Conservation (phyloP, 2,888 invertebrate species). For the Hemithea aestivaria region DNA sequence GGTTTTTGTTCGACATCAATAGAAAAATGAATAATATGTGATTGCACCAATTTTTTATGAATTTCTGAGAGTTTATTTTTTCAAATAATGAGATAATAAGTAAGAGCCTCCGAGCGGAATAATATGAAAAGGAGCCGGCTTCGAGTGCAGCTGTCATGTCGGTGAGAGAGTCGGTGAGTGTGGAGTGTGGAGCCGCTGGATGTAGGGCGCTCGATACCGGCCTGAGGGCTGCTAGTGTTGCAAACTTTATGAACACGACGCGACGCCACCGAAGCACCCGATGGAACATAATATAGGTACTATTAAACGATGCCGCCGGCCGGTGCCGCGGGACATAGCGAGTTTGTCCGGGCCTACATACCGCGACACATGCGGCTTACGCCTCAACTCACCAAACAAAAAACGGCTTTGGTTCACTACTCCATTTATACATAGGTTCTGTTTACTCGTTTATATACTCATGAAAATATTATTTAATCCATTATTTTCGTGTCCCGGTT, state of each 20-base stretch:
- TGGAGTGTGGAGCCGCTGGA: too few relatives aligned
- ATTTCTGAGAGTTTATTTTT: slow-evolving; percentile 30
- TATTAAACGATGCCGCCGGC: slow-evolving; percentile 25
- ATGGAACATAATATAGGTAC: slow-evolving; percentile 37
- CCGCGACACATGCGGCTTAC: slow-evolving; percentile 1
- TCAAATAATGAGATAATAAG: slow-evolving; percentile 29
- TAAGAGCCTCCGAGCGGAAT: slow-evolving; percentile 8
- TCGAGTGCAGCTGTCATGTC: slow-evolving; percentile 33
- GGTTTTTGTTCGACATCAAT: slow-evolving; percentile 39
- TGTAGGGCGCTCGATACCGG: too few relatives aligned
- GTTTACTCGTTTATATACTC: too few relatives aligned
- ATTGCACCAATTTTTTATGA: slow-evolving; percentile 31
- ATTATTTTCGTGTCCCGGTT: too few relatives aligned
- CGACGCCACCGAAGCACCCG: slow-evolving; percentile 20
- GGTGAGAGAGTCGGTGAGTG: too few relatives aligned
- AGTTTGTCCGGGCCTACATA: background rate
- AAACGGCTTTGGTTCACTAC: too few relatives aligned
- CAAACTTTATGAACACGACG: slow-evolving; percentile 32
- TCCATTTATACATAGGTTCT: too few relatives aligned
- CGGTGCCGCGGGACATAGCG: background rate
- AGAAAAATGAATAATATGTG: slow-evolving; percentile 38
- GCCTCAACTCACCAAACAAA: too few relatives aligned
- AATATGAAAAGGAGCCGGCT: slow-evolving; percentile 18
- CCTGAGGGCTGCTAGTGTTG: too few relatives aligned
- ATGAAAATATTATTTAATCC: too few relatives aligned